Base-by-base conservation (phyloP, 1,140 invertebrate species). In the Latrodectus geometricus region DNA sequence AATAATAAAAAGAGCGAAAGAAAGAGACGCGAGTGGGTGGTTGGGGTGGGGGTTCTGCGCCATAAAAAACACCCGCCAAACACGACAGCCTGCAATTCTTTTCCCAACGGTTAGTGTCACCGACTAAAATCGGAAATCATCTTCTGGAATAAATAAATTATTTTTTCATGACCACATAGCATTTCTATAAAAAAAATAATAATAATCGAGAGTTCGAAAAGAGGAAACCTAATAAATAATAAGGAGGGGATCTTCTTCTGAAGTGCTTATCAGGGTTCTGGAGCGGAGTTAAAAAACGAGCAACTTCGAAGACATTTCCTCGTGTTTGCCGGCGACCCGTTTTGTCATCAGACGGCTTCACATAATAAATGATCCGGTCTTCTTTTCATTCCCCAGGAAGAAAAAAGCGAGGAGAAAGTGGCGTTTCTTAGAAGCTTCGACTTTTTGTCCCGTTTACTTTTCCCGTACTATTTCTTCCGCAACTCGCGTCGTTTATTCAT, bases 111-210 rank as follows among this genome's bases (percentile, higher is more conserved):
- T 65, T 65, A 15, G 14, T 65, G 61, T 65, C 61, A 65, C 61
- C n/a, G n/a, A 15, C n/a, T n/a, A 15, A 65, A 65, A 65, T 65
- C 61, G 61, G 68, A 69, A 69, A 69, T 69, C 68, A 69, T 69
- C 20, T n/a, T n/a, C 11, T n/a, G 20, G 68, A 69, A 69, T 69
- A 69, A 69, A 69, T 65, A 65, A 65, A 65, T 65, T 65, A 65
- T 65, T 15, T 65, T 65, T 65, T n/a, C 61, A 65, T n/a, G 61
- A 65, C 61, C 61, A n/a, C 61, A 65, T 65, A 65, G n/a, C 14
- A 65, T n/a, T 14, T 15, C 61, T 15, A 65, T 21, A n/a, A 23
- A n/a, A n/a, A 21, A 23, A 69, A 21, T 21, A 69, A 21, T 61
- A 61, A 61, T 35, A 35, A 35, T 35, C 35, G 35, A 35, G 35